Base-by-base conservation (phyloP, 1,140 invertebrate species). In the Drosophila funebris region DNA sequence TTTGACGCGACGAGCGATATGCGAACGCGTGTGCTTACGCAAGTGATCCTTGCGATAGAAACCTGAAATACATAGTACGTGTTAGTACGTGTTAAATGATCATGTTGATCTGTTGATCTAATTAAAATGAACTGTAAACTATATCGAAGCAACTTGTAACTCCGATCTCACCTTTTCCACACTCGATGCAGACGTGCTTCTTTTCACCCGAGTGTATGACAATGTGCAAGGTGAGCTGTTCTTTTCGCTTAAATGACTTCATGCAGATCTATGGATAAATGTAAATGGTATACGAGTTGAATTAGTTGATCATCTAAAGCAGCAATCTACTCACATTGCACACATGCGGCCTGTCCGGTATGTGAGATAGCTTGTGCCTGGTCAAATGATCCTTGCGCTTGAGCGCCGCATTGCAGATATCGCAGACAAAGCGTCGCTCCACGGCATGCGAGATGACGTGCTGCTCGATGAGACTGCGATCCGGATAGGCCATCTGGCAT, bases 121-220 rank as follows among this genome's bases (percentile, higher is more conserved):
- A n/a, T n/a, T n/a, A n/a, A n/a, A n/a, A n/a, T n/a, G n/a, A n/a
- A n/a, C n/a, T n/a, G n/a, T n/a, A n/a, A n/a, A n/a, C n/a, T n/a
- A n/a, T n/a, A n/a, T 3, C 5, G 0, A 43, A 43, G 0, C 1
- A 48, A 9, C 4, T 27, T 18, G 13, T 27, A 11, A 14, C 1
- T 29, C 9, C 29, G 13, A 31, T 5, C 72, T 95, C 93, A 91
- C 96, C 96, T 93, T 97, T 97, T 57, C 96, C 96, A 90, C 96
- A 97, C 87, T 97, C 96, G 29, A 95, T 95, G 92, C 96, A 97
- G 1, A 97, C 94, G 76, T 97, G 96, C 53, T 96, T 93, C 91
- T 97, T 97, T 89, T 97, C 96, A 6, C 96, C 96, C 4, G 96
- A 96, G 92, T 97, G 96, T 83, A 97, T 96, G 63, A 97, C 95